phyloP scores from a whole-genome alignment of 2,797 vertebrate genomes.

The Sandelia bainsii region DNA sequence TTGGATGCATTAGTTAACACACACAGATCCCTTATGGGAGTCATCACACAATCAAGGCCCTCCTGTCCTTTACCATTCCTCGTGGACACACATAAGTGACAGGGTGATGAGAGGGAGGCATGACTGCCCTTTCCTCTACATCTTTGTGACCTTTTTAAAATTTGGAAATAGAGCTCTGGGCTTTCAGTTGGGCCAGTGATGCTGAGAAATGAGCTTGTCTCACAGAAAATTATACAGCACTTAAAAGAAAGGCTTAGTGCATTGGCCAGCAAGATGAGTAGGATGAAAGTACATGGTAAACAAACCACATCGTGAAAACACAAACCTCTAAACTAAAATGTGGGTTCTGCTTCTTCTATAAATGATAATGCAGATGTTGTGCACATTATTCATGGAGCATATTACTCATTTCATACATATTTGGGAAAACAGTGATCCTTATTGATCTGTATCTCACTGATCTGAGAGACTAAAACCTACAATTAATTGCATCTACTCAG shows the following conservation, averaged over 20 bases:
- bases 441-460: too few species aligned
- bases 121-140: conserved; percentile 39
- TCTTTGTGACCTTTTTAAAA: conserved; percentile 66
- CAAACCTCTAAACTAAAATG: neutral
- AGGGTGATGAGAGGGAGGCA: conserved; percentile 61
- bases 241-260: conserved; percentile 28
- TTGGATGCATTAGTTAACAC: conserved; percentile 84
- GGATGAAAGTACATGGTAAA: conserved; percentile 23
- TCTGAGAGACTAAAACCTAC: too few species aligned
- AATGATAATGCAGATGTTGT: neutral
- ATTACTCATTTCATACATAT: neutral
- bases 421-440: neutral
- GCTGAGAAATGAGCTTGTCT: conserved; percentile 32
- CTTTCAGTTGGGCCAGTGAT: conserved; percentile 30
- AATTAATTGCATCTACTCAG: too few species aligned
- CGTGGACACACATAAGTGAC: conserved; percentile 56
- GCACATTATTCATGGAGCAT: neutral
- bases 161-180: conserved; percentile 59
- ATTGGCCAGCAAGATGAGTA: conserved; percentile 4
- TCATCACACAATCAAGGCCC: conserved; percentile 68
- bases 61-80: conserved; percentile 50
- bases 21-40: conserved; percentile 55
- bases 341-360: neutral
- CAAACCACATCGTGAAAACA: neutral
- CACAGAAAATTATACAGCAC: conserved; percentile 36